A percentile compares a stretch with the other conserved stretches of the same genome.
Evolutionary conservation across 2,888 invertebrate genomes (phyloP).

Genomic region (Arrhopalites spinosus): DNA sequence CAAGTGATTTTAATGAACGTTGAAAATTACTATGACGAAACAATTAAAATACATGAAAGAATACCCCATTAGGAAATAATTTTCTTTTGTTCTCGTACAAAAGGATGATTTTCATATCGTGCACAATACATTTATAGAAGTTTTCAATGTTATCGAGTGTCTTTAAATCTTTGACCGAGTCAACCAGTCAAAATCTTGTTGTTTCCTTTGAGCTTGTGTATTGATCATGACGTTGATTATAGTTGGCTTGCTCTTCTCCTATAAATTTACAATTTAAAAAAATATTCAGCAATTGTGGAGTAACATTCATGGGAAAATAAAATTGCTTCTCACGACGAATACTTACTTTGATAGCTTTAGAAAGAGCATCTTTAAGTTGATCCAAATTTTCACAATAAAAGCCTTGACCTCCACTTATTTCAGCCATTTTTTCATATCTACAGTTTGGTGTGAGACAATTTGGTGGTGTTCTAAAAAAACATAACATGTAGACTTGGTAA

Average conservation of each 20-base stretch:
- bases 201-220: slow-evolving; percentile 85
- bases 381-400: slow-evolving; percentile 77
- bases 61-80: too few relatives aligned
- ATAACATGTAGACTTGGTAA: not conserved
- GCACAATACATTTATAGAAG: too few relatives aligned
- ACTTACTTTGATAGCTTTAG: slow-evolving; percentile 66
- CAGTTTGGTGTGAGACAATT: slow-evolving; percentile 77
- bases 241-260: slow-evolving; percentile 74
- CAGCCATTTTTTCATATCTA: slow-evolving; percentile 88
- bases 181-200: slow-evolving; percentile 88
- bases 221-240: slow-evolving; percentile 90
- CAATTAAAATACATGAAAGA: too few relatives aligned
- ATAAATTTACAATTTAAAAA: slow-evolving; percentile 37
- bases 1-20: too few relatives aligned
- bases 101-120: too few relatives aligned
- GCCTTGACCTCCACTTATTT: slow-evolving; percentile 81
- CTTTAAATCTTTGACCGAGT: slow-evolving; percentile 82
- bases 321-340: not conserved
- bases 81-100: too few relatives aligned
- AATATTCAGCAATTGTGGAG: not conserved
- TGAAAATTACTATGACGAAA: too few relatives aligned
- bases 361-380: slow-evolving; percentile 74
- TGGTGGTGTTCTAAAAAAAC: slow-evolving; percentile 75
- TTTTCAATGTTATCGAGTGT: too few relatives aligned
- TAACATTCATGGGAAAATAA: not conserved